These are phyloP conservation scores for Triplophysa dalaica DNA, from an alignment of 2,113 vertebrate genomes.

Conservation along the genomic window DNA sequence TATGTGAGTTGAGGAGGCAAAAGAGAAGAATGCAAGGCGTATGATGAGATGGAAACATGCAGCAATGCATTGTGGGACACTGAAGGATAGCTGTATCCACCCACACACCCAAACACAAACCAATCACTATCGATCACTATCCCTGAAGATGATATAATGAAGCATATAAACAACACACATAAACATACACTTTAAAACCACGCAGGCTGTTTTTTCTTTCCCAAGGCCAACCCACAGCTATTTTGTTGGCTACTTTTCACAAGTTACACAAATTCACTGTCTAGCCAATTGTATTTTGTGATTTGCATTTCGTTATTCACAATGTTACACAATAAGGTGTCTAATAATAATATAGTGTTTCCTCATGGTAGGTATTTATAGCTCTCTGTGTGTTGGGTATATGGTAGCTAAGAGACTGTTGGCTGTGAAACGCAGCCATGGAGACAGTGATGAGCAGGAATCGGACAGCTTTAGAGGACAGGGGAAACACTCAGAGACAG, in stretches of 20 bases:
- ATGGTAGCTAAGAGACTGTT: conserved; percentile 68
- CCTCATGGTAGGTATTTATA: not conserved
- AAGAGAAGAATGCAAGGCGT: conserved; percentile 46
- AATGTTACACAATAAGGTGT: not conserved
- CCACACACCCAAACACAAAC: conserved; percentile 65
- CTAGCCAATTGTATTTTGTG: not conserved
- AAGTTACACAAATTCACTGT: not conserved
- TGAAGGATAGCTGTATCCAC: conserved; percentile 77
- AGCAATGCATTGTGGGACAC: conserved; percentile 63
- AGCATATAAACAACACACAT: conserved; percentile 70
- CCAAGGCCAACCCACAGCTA: too few relatives aligned
- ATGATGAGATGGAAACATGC: conserved; percentile 62
- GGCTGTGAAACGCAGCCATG: conserved; percentile 78
- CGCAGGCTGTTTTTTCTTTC: not conserved
- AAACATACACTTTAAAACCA: conserved; percentile 5
- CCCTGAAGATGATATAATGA: conserved; percentile 35
- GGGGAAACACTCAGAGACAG: conserved; percentile 72
- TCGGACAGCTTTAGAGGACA: conserved; percentile 68
- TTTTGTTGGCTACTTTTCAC: too few relatives aligned
- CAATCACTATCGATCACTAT: conserved; percentile 28
- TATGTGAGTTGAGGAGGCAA: conserved; percentile 32
- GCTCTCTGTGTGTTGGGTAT: conserved; percentile 63
- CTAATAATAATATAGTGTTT: not conserved
- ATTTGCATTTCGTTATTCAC: not conserved
- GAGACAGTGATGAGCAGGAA: conserved; percentile 73